Conservation (phyloP, 2,113 vertebrate species). For the Oxygymnocypris stewartii region DNA sequence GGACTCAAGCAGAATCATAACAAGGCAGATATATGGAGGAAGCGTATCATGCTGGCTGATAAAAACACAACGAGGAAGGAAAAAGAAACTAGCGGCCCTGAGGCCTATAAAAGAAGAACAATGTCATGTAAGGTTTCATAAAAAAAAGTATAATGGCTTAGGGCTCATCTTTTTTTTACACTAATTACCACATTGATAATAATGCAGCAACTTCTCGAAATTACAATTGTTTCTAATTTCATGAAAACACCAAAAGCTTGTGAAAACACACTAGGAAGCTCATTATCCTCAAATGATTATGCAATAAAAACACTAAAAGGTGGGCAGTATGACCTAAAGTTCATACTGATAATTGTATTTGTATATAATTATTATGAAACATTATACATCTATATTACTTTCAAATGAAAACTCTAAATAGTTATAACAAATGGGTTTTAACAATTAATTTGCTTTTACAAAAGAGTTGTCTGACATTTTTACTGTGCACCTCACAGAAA, state of each 20-base stretch:
- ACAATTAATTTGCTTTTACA: neutral
- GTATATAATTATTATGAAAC: neutral
- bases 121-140: constrained; percentile 11
- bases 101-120: constrained; percentile 12
- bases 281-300: neutral
- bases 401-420: neutral
- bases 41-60: neutral
- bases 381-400: neutral
- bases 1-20: constrained; percentile 16
- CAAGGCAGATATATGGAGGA: constrained; percentile 25
- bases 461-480: neutral
- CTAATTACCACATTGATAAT: constrained; percentile 25
- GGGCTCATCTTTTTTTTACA: neutral
- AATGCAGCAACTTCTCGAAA: neutral
- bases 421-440: neutral
- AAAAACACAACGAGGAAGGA: constrained; percentile 26
- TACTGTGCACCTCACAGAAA: neutral
- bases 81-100: constrained; percentile 16
- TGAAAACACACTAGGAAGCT: neutral
- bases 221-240: neutral
- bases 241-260: neutral
- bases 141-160: neutral
- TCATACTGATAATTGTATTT: neutral
- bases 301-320: neutral
- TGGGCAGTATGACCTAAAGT: neutral